phyloP scores from a whole-genome alignment of 2,113 vertebrate species.

The Hypanus sabinus region DNA sequence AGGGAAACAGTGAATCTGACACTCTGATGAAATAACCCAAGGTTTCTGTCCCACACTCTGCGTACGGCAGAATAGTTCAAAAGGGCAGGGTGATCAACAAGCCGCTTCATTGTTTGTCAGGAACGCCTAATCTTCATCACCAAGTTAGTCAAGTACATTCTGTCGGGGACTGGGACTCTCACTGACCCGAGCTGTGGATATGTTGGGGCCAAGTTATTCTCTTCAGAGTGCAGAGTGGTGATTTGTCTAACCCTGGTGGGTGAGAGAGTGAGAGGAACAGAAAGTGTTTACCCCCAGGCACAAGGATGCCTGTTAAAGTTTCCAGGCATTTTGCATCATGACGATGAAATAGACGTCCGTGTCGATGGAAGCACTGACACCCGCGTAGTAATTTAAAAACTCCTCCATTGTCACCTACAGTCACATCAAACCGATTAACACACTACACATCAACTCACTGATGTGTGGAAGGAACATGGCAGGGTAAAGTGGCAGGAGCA shows the following conservation, averaged over 20 bases:
- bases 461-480: neutral
- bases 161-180: neutral
- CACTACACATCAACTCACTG: neutral
- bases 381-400: constrained; percentile 86
- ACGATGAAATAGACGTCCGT: constrained; percentile 84
- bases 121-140: no score
- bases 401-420: constrained; percentile 83
- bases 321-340: constrained; percentile 92
- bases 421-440: neutral
- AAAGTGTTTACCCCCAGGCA: neutral
- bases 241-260: no score
- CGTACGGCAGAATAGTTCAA: no score
- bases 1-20: no score
- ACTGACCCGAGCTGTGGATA: neutral
- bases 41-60: no score
- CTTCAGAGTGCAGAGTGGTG: neutral
- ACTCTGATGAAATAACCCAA: no score
- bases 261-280: neutral
- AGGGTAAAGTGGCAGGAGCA: neutral
- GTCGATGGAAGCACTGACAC: constrained; percentile 89
- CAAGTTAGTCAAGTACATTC: no score
- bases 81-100: no score
- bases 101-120: no score
- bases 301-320: constrained; percentile 45
- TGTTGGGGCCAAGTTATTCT: neutral